These are phyloP conservation scores for Aporophyla nigra DNA, from an alignment of 2,888 invertebrate species.

Conservation along the genomic window DNA sequence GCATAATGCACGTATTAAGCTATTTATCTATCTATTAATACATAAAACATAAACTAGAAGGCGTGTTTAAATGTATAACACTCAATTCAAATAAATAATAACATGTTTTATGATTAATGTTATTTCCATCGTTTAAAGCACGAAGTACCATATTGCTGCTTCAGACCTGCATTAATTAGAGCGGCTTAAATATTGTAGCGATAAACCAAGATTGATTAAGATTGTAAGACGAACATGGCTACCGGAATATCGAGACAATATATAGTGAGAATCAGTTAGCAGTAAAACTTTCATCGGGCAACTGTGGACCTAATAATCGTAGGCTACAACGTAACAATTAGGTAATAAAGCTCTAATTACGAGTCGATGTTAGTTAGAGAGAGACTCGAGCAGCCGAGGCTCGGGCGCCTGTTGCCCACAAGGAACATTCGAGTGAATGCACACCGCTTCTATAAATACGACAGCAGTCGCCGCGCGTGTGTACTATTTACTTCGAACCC, in stretches of 20 bases:
- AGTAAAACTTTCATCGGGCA: constrained; percentile 36
- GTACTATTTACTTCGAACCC: constrained; percentile 76
- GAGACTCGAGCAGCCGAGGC: constrained; percentile 60
- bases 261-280: constrained; percentile 24
- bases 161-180: constrained; percentile 36
- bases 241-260: not conserved
- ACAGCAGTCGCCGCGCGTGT: constrained; percentile 67
- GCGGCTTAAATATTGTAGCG: constrained; percentile 19
- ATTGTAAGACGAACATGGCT: constrained; percentile 24
- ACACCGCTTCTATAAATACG: constrained; percentile 83
- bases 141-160: not conserved
- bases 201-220: constrained; percentile 16
- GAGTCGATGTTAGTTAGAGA: constrained; percentile 56
- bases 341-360: constrained; percentile 55
- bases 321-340: constrained; percentile 51
- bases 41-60: constrained; percentile 12
- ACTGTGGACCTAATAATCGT: constrained; percentile 18
- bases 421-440: constrained; percentile 85
- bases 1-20: not conserved
- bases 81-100: constrained; percentile 1
- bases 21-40: too few species aligned
- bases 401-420: constrained; percentile 67
- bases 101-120: not conserved
- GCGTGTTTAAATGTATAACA: not conserved
- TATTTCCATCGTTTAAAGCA: constrained; percentile 1